Evolutionary conservation across 2,113 vertebrate genomes (phyloP).

Genomic region (Galemys pyrenaicus): DNA sequence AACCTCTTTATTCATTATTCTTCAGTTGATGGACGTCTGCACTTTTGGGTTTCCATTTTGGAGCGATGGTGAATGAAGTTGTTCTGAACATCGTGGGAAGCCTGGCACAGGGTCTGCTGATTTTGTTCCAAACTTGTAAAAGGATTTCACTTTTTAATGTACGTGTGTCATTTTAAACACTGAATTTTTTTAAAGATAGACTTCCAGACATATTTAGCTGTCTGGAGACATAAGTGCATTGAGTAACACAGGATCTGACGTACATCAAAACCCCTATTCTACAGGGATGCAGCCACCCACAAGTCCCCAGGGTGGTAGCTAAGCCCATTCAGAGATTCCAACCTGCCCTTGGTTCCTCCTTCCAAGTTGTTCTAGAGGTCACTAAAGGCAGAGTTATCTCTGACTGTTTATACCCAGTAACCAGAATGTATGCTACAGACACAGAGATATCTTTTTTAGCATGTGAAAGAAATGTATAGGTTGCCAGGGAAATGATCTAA

Average conservation of each 20-base stretch:
- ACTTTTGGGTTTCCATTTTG: not conserved
- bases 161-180: not conserved
- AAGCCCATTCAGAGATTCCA: not conserved
- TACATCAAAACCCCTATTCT: not conserved
- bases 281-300: not conserved
- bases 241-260: not conserved
- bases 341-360: not conserved
- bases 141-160: not conserved
- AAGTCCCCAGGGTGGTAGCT: not conserved
- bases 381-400: not conserved
- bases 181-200: not conserved
- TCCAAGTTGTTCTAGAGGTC: not conserved
- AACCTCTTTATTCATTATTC: not conserved
- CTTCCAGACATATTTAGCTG: not conserved
- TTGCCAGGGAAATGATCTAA: slow-evolving; percentile 65
- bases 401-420: not conserved
- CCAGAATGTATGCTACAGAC: not conserved
- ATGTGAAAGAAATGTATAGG: slow-evolving; percentile 38
- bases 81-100: not conserved
- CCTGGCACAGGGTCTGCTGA: not conserved
- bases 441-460: slow-evolving; percentile 36
- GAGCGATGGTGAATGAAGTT: not conserved
- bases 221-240: not conserved
- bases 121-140: slow-evolving; percentile 17
- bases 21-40: not conserved